Base-by-base conservation (phyloP, 2,797 vertebrate genomes). In the Coregonus ussuriensis region DNA sequence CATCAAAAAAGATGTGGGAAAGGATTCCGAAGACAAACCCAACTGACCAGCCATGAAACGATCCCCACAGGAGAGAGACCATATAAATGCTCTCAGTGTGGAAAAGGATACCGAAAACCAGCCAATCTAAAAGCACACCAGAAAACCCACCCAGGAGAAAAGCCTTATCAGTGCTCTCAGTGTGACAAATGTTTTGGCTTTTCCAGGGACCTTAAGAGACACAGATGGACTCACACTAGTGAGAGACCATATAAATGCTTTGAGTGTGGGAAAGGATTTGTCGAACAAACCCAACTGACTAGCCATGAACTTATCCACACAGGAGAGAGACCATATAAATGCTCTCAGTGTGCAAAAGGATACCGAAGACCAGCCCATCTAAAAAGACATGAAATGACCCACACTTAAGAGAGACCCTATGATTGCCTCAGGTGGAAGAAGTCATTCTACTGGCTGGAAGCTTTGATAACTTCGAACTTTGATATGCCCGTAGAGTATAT, bases 311-410 rank as follows among this genome's bases (percentile, higher is more conserved):
- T 65, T 5, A 67, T 63, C 1, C 74, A 75, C 63, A 67, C 63
- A 15, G 74, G 74, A 7, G 74, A 67, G 74, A 68, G 62, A 29
- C 73, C 79, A 52, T 75, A 78, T 68, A 35, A 68, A 33, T 68
- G 66, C 33, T 16, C 31, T 68, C 66, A 35, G 15, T 68, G 66
- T 68, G 66, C 7, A 33, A 68, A 68, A 29, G 33, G 65, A 31
- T 67, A 31, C 65, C 25, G 29, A 14, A 31, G 31, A 15, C 25
- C 25, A 33, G 65, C 14, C 13, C 25, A 33, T 67, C 65, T 67
- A 31, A 67, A 67, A 67, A 33, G 25, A 67, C 65, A 67, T 33
- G 5, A 33, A 33, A 67, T 31, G 31, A 67, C 31, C 14, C 65
- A 67, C 65, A 67, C 65, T 15, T 25, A 35, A 67, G 62, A 63